These are phyloP conservation scores for Sycophila sp. DNA, from an alignment of 1,140 invertebrate species.

Conservation along the genomic window DNA sequence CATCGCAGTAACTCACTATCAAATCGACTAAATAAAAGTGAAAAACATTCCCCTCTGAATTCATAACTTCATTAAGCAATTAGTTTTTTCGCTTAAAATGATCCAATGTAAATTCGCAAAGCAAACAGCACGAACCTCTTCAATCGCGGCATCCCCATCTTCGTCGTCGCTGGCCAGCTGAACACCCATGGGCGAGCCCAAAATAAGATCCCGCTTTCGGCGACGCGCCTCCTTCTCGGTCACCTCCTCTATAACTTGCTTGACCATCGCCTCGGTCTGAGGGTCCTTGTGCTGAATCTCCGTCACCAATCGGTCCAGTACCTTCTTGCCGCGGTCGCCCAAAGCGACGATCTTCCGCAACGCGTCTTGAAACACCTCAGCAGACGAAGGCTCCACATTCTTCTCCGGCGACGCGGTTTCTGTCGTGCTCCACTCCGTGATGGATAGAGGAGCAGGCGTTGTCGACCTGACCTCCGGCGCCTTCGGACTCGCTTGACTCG, in stretches of 20 bases:
- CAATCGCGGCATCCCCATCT: constrained; percentile 69
- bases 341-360: constrained; percentile 68
- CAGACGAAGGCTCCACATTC: constrained; percentile 59
- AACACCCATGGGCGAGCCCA: constrained; percentile 59
- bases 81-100: too few species aligned
- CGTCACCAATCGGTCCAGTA: constrained; percentile 65
- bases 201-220: constrained; percentile 54
- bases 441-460: neutral
- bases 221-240: constrained; percentile 35
- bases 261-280: constrained; percentile 36
- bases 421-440: neutral
- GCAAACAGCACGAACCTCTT: too few species aligned
- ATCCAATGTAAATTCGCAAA: too few species aligned
- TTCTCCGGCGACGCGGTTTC: too few species aligned
- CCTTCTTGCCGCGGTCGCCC: constrained; percentile 66
- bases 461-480: neutral
- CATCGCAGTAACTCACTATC: too few species aligned
- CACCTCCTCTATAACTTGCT: constrained; percentile 44
- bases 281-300: constrained; percentile 50
- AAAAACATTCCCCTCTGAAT: too few species aligned
- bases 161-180: constrained; percentile 70
- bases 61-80: too few species aligned
- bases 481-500: neutral
- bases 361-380: constrained; percentile 70
- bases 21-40: too few species aligned